Percentiles rank a stretch among this genome's conserved stretches.
phyloP scores from a whole-genome alignment of 2,888 invertebrate genomes.

The Eugnorisma glareosa region DNA sequence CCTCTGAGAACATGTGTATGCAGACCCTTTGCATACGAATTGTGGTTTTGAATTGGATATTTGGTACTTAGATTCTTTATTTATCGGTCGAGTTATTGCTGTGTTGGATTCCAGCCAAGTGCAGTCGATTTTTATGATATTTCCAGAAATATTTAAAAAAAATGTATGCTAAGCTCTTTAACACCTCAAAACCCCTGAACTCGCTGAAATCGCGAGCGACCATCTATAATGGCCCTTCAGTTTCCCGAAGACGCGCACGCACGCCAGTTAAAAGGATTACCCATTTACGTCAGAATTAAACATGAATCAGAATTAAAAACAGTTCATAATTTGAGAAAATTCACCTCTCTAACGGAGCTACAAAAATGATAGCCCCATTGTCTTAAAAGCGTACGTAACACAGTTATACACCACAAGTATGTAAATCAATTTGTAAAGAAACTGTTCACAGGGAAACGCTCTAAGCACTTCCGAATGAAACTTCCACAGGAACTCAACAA shows the following conservation, averaged over 20 bases:
- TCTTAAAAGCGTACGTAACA: slow-evolving; percentile 62
- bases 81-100: slow-evolving; percentile 5
- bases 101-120: neutral
- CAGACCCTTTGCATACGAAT: slow-evolving; percentile 44
- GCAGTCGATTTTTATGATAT: neutral
- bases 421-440: slow-evolving; percentile 77
- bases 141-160: neutral
- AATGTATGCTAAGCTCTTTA: neutral
- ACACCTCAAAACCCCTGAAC: neutral
- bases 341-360: slow-evolving; percentile 36
- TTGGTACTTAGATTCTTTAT: neutral
- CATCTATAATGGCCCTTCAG: too few relatives aligned
- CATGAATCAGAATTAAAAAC: slow-evolving; percentile 38
- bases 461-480: slow-evolving; percentile 72
- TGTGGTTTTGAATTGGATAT: slow-evolving; percentile 29
- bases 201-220: too few relatives aligned
- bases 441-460: slow-evolving; percentile 80
- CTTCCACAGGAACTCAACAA: slow-evolving; percentile 59
- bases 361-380: slow-evolving; percentile 62
- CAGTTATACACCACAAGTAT: slow-evolving; percentile 65
- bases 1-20: slow-evolving; percentile 44
- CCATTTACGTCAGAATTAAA: slow-evolving; percentile 1
- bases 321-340: slow-evolving; percentile 50
- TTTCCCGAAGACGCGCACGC: too few relatives aligned
- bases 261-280: too few relatives aligned